Evolutionary conservation across 2,113 vertebrate genomes (phyloP).

Genomic region (Megaleporinus macrocephalus): DNA sequence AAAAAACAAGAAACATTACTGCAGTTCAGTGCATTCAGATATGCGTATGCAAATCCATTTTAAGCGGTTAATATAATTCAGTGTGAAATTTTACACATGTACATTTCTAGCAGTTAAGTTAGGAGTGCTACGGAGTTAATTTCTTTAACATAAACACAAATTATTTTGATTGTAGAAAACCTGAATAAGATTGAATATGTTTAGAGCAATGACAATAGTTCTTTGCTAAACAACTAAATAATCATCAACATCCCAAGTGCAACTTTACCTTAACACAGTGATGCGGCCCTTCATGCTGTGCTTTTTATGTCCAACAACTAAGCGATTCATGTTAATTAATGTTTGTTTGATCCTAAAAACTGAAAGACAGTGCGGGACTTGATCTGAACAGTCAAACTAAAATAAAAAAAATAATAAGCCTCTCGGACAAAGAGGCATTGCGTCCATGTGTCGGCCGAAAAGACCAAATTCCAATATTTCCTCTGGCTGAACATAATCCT

Average conservation of each 20-base stretch:
- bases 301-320: neutral
- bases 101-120: slow-evolving; percentile 29
- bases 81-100: neutral
- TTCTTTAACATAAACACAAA: slow-evolving; percentile 3
- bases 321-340: neutral
- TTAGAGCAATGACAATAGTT: slow-evolving; percentile 20
- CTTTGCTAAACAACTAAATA: neutral
- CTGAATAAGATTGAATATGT: slow-evolving; percentile 9
- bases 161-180: slow-evolving; percentile 1
- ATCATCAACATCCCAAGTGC: neutral
- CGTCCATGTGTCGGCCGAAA: neutral
- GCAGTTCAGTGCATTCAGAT: slow-evolving; percentile 32
- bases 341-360: neutral
- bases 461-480: slow-evolving; percentile 31
- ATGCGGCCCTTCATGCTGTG: neutral
- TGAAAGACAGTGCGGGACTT: slow-evolving; percentile 18
- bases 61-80: neutral
- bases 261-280: slow-evolving; percentile 5
- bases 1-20: slow-evolving; percentile 7
- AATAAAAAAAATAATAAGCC: slow-evolving; percentile 1
- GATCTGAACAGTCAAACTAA: slow-evolving; percentile 21
- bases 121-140: neutral
- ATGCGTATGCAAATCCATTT: slow-evolving; percentile 8
- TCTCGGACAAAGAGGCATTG: neutral
- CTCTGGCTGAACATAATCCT: slow-evolving; percentile 7